Evolutionary conservation across 2,888 invertebrate genomes (phyloP).

Genomic region (Aporophyla nigra): DNA sequence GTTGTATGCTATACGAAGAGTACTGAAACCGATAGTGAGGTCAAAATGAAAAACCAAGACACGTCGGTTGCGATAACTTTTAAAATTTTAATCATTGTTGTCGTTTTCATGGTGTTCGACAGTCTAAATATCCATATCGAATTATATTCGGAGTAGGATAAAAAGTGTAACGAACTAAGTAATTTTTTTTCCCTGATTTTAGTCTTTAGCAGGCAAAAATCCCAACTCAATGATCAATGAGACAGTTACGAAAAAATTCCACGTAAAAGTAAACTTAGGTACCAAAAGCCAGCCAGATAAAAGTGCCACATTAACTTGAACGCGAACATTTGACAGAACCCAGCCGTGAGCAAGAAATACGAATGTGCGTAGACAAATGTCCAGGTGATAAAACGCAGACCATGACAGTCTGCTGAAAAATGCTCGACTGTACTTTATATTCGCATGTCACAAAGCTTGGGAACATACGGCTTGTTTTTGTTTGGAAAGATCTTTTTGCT

Average conservation of each 20-base stretch:
- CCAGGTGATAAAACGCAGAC: conserved; percentile 61
- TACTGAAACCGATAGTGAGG: too few relatives aligned
- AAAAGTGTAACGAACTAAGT: too few relatives aligned
- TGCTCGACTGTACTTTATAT: conserved; percentile 54
- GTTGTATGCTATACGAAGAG: too few relatives aligned
- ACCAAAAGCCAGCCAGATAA: conserved; percentile 39
- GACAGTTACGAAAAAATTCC: conserved; percentile 26
- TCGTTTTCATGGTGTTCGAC: too few relatives aligned
- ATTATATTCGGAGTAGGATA: too few relatives aligned
- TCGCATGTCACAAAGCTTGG: conserved; percentile 28
- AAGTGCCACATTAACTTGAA: conserved; percentile 51
- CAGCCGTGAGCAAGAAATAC: conserved; percentile 47
- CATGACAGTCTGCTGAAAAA: conserved; percentile 54
- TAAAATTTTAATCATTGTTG: too few relatives aligned
- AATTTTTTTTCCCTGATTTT: too few relatives aligned
- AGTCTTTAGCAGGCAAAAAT: too few relatives aligned
- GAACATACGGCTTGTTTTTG: conserved; percentile 35
- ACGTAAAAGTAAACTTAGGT: conserved; percentile 10
- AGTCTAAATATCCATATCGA: too few relatives aligned
- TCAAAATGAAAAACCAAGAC: too few relatives aligned
- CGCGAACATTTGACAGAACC: conserved; percentile 47
- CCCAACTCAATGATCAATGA: conserved; percentile 25
- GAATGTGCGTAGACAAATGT: conserved; percentile 55
- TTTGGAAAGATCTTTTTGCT: conserved; percentile 4
- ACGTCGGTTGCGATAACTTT: too few relatives aligned